These are phyloP conservation scores for Phlogophora meticulosa DNA, from an alignment of 2,888 invertebrate genomes.

Conservation along the genomic window DNA sequence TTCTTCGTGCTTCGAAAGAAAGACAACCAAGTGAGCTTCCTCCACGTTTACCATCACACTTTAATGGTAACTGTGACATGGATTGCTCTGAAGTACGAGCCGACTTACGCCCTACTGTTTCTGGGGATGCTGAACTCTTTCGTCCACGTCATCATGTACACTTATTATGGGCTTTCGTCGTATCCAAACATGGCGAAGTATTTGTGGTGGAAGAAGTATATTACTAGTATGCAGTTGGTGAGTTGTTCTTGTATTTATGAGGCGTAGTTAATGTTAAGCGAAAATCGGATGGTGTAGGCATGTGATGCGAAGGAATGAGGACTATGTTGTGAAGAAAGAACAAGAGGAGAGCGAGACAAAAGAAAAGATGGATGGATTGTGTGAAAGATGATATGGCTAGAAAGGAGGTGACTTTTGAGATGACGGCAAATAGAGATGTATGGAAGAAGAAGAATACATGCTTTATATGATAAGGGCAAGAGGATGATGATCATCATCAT, in stretches of 20 bases:
- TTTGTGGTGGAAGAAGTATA: constrained; percentile 95
- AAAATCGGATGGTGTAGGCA: too few species aligned
- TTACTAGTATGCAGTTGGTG: constrained; percentile 94
- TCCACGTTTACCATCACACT: constrained; percentile 96
- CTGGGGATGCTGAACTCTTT: constrained; percentile 58
- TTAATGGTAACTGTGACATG: constrained; percentile 91
- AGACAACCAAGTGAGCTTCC: constrained; percentile 94
- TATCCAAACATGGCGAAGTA: constrained; percentile 93
- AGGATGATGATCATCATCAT: too few species aligned
- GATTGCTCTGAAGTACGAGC: constrained; percentile 83
- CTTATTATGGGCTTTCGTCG: constrained; percentile 93
- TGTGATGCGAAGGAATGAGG: too few species aligned
- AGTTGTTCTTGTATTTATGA: constrained; percentile 42
- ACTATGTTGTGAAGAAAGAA: too few species aligned
- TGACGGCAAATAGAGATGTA: too few species aligned
- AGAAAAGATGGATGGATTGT: too few species aligned
- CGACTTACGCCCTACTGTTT: constrained; percentile 38
- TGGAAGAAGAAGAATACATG: too few species aligned
- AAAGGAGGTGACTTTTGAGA: too few species aligned
- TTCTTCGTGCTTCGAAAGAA: constrained; percentile 95
- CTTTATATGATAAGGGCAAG: too few species aligned
- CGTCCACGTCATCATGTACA: constrained; percentile 94
- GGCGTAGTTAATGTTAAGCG: too few species aligned
- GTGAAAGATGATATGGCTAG: too few species aligned
- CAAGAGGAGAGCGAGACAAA: too few species aligned